phyloP scores from a whole-genome alignment of 53 echinoderm and acorn worm genomes.

The Hippasteria phrygiana region DNA sequence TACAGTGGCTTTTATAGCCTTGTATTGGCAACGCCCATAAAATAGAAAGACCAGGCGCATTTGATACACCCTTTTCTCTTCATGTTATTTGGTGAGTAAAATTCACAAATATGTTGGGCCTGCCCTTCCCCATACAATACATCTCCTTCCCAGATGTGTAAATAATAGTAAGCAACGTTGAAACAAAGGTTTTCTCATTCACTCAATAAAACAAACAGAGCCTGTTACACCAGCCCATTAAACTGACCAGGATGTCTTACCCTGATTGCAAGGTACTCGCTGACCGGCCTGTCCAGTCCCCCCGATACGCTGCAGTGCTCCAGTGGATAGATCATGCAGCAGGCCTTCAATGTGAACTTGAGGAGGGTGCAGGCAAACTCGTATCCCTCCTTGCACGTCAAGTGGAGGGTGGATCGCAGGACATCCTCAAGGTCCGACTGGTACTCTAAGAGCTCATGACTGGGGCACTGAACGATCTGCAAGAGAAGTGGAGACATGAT shows the following conservation, averaged over 20 bases:
- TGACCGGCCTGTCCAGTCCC: constrained; percentile 85
- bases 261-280: constrained; percentile 92
- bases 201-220: background rate
- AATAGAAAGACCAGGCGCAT: too few relatives aligned
- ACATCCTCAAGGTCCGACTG: constrained; percentile 76
- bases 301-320: constrained; percentile 89
- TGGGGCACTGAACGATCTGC: constrained; percentile 84
- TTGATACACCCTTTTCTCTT: too few relatives aligned
- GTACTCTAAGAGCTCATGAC: constrained; percentile 79
- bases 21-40: too few relatives aligned
- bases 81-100: too few relatives aligned
- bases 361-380: constrained; percentile 79
- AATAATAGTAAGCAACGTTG: too few relatives aligned
- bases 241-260: constrained; percentile 49
- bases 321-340: constrained; percentile 77
- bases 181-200: too few relatives aligned
- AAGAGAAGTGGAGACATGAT: background rate
- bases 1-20: too few relatives aligned
- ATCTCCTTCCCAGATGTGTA: too few relatives aligned
- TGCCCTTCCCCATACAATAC: too few relatives aligned
- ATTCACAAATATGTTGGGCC: too few relatives aligned
- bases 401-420: constrained; percentile 83
- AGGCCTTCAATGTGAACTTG: constrained; percentile 74
- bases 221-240: background rate
- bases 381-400: constrained; percentile 92